Evolutionary conservation across 2,888 invertebrate species (phyloP).

Genomic region (Drosophila algonquin): DNA sequence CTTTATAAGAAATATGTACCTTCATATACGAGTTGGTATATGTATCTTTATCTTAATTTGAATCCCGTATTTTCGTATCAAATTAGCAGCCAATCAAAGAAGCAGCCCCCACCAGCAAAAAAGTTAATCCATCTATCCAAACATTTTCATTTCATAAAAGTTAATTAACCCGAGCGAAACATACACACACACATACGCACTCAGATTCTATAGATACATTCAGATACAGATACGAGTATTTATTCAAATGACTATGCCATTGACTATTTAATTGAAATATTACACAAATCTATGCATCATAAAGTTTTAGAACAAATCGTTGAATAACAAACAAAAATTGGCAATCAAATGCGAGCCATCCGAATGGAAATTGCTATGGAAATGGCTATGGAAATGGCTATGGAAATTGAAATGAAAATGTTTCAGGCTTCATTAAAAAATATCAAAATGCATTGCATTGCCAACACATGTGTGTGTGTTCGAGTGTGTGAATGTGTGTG

Average conservation of each 20-base stretch:
- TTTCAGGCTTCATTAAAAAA: conserved; percentile 72
- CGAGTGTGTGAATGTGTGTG: conserved; percentile 21
- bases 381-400: conserved; percentile 41
- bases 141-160: conserved; percentile 45
- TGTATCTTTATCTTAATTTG: not conserved
- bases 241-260: conserved; percentile 58
- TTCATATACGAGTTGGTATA: too few relatives aligned
- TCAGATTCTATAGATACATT: not conserved
- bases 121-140: conserved; percentile 37
- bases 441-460: conserved; percentile 34
- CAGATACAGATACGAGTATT: conserved; percentile 5
- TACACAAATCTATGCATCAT: conserved; percentile 72
- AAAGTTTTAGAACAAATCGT: conserved; percentile 77
- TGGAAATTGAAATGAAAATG: conserved; percentile 64
- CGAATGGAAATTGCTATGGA: not conserved
- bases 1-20: too few relatives aligned
- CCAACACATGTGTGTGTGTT: conserved; percentile 20
- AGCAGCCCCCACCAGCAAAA: conserved; percentile 4
- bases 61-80: conserved; percentile 23
- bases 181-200: not conserved
- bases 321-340: conserved; percentile 60
- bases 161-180: conserved; percentile 48
- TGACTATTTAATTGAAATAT: conserved; percentile 75
- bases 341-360: conserved; percentile 45
- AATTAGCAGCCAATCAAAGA: conserved; percentile 29